These are phyloP conservation scores for Hydrotaea cyrtoneurina DNA, from an alignment of 2,888 invertebrate species.

Conservation along the genomic window DNA sequence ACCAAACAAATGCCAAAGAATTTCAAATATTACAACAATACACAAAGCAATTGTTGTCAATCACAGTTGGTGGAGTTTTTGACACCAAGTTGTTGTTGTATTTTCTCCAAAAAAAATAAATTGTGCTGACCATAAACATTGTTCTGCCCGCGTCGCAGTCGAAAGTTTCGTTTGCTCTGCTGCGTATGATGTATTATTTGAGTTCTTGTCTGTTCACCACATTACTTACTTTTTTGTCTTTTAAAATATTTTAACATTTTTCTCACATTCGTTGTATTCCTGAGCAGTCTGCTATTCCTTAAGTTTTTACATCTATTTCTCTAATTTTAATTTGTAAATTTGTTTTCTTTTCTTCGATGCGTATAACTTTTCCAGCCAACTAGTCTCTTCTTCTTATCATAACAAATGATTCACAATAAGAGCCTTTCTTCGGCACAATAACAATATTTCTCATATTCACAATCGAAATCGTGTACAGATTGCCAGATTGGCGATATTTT, in stretches of 20 bases:
- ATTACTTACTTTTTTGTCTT: slow-evolving; percentile 74
- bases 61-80: slow-evolving; percentile 7
- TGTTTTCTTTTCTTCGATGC: too few relatives aligned
- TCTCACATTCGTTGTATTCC: slow-evolving; percentile 44
- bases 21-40: slow-evolving; percentile 41
- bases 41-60: background rate
- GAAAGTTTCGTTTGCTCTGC: background rate
- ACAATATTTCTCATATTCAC: background rate
- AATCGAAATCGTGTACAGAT: background rate
- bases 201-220: background rate
- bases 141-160: slow-evolving; percentile 15
- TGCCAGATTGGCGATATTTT: background rate
- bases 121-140: slow-evolving; percentile 37
- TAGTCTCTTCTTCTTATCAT: slow-evolving; percentile 43
- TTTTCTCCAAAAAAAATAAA: slow-evolving; percentile 4
- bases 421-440: too few relatives aligned
- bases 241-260: slow-evolving; percentile 77
- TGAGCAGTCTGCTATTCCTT: background rate
- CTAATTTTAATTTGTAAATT: background rate
- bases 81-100: slow-evolving; percentile 22
- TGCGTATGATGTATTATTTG: background rate
- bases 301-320: slow-evolving; percentile 25
- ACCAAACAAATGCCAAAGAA: background rate
- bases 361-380: slow-evolving; percentile 54
- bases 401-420: slow-evolving; percentile 37